Base-by-base conservation (phyloP, 2,888 invertebrate genomes). In the Automeris io region DNA sequence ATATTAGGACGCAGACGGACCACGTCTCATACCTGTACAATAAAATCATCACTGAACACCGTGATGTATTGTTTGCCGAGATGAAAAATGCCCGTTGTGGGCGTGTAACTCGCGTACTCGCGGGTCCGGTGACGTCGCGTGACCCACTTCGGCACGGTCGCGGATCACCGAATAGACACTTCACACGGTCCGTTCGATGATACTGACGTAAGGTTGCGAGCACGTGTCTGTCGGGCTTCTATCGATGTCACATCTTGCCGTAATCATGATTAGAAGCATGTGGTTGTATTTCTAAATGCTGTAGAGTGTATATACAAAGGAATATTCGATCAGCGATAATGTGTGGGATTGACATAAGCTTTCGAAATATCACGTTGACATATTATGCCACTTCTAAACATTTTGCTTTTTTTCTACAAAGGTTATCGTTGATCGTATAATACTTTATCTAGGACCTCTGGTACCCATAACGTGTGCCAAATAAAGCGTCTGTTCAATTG, bases 41-140 rank as follows among this genome's bases (percentile, higher is more conserved):
- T 31, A 23, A 37, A 22, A 37, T 16, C 22, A 37, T 16, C 31
- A 22, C 22, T 16, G 31, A 12, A 16, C 26, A 19, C 18, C 9
- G 31, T 16, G 18, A 23, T 18, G 23, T 18, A 13, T 13, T 13
- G 34, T 12, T n/a, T 33, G 34, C 22, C 34, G 34, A 11, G 34
- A 24, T 40, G 45, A 49, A 47, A 54, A 49, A 47, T 18, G 21
- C 42, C 35, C 41, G 35, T 37, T 42, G 51, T 54, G 47, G 52
- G 52, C 42, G 51, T 47, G 49, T 54, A 50, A 55, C 49, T 45
- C 33, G 45, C 37, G 42, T 39, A 23, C 12, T 23, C 35, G 41
- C 39, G 40, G 36, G 22, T 13, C 13, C 26, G 12, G 25, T 62
- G 61, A 65, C 61, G 65, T 62, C 57, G 59, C 40, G 29, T 58